phyloP scores from a whole-genome alignment of 2,797 vertebrate species.

The Schizopygopsis pylzovi region DNA sequence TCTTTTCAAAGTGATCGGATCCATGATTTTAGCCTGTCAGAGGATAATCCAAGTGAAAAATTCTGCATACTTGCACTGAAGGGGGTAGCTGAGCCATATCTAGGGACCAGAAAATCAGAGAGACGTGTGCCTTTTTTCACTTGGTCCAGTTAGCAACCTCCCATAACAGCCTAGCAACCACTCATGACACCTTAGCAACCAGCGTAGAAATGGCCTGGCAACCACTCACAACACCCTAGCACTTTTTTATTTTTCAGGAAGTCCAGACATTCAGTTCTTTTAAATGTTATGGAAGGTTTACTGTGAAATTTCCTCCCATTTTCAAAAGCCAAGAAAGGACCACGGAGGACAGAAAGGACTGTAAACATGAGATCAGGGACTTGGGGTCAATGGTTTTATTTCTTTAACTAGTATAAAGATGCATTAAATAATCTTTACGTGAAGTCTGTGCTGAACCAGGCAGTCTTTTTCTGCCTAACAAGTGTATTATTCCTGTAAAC shows the following conservation, averaged over 20 bases:
- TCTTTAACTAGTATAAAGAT: constrained; percentile 5
- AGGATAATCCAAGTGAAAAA: constrained; percentile 1
- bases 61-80: not conserved
- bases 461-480: constrained; percentile 40
- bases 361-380: constrained; percentile 2
- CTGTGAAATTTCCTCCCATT: not conserved
- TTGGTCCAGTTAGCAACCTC: not conserved
- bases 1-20: not conserved
- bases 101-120: not conserved
- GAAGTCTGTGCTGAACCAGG: constrained; percentile 26
- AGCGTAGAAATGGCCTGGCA: constrained; percentile 13
- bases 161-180: constrained; percentile 14
- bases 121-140: constrained; percentile 13
- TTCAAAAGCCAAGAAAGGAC: not conserved
- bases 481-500: constrained; percentile 45
- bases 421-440: not conserved
- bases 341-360: not conserved
- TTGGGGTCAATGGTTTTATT: not conserved
- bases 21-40: not conserved
- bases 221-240: not conserved
- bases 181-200: constrained; percentile 1
- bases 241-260: not conserved
- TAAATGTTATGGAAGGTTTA: not conserved
- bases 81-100: not conserved
- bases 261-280: not conserved